These are phyloP conservation scores for Capitulum mitella DNA, from an alignment of 2,888 invertebrate species.

Conservation along the genomic window DNA sequence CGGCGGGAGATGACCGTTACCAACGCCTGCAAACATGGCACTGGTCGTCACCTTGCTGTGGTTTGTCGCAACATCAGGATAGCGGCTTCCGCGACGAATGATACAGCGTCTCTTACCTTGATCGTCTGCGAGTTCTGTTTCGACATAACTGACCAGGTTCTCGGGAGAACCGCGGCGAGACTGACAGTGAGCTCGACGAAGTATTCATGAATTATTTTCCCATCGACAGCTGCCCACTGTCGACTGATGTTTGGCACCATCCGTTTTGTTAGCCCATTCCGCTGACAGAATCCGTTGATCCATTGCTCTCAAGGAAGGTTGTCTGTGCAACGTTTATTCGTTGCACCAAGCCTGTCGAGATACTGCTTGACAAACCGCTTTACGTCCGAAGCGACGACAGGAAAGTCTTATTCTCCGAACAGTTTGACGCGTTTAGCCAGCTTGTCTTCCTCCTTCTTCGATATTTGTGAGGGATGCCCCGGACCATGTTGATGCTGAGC, in stretches of 20 bases:
- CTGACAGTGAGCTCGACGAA: neutral
- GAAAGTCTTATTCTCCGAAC: no score
- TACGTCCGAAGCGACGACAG: neutral
- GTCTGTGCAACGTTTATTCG: neutral
- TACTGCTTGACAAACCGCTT: slow-evolving; percentile 2
- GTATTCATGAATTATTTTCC: neutral
- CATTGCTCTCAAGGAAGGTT: slow-evolving; percentile 1
- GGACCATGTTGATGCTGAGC: no score
- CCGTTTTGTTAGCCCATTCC: neutral
- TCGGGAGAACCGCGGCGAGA: neutral
- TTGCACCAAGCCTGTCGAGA: neutral
- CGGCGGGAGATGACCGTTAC: neutral
- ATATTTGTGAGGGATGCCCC: neutral
- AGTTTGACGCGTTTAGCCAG: neutral
- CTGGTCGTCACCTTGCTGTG: neutral
- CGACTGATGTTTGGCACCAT: neutral
- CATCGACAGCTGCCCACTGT: neutral
- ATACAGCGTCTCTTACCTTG: neutral
- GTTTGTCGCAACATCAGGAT: neutral
- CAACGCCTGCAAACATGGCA: neutral
- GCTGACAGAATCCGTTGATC: neutral
- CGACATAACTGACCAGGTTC: neutral
- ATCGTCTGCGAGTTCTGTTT: neutral
- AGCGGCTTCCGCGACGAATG: neutral
- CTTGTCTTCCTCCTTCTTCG: neutral